Conservation (phyloP, 2,113 vertebrate genomes). For the Limanda limanda region DNA sequence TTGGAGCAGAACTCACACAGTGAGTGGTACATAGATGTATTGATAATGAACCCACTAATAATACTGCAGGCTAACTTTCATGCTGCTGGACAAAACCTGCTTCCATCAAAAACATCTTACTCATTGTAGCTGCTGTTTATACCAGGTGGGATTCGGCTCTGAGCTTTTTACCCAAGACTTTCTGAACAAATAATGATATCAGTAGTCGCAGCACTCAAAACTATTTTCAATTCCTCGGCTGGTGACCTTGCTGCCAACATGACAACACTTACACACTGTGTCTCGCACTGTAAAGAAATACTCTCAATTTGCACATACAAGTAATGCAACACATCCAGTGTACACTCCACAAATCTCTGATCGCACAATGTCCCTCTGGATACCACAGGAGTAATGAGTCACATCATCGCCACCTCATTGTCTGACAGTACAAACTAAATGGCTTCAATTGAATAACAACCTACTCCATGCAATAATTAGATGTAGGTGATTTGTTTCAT, state of each 20-base stretch:
- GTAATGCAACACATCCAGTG: neutral
- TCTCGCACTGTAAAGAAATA: neutral
- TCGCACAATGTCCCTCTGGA: slow-evolving; percentile 8
- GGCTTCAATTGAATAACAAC: slow-evolving; percentile 16
- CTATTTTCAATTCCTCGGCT: neutral
- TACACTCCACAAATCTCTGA: neutral
- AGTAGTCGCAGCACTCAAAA: neutral
- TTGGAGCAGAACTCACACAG: no score
- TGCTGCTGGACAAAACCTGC: no score
- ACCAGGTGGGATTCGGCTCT: neutral
- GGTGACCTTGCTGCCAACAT: neutral
- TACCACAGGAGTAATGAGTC: slow-evolving; percentile 14
- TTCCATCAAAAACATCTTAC: no score
- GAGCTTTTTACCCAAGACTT: neutral
- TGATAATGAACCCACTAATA: neutral
- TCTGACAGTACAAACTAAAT: slow-evolving; percentile 22
- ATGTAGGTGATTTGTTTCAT: slow-evolving; percentile 20
- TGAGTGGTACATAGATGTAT: neutral
- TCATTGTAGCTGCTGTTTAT: neutral
- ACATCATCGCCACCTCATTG: neutral
- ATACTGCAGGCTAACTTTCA: neutral
- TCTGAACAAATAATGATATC: neutral
- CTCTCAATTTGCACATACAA: neutral
- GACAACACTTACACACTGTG: neutral
- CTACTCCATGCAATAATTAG: slow-evolving; percentile 13